phyloP scores from a whole-genome alignment of 2,113 vertebrate species.

The Nibea albiflora region DNA sequence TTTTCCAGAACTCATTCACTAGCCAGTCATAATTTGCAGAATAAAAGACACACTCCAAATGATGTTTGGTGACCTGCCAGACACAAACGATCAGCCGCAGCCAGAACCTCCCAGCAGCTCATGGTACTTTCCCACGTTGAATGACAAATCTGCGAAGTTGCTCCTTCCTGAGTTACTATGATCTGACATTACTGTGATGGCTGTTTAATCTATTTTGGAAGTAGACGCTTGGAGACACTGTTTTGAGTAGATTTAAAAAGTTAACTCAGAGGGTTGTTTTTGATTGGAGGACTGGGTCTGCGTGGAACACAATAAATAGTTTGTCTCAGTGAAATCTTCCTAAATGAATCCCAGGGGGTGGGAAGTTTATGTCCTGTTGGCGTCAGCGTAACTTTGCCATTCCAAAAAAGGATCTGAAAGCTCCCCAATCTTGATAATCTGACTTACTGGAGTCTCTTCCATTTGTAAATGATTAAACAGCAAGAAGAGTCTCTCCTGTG shows the following conservation, averaged over 20 bases:
- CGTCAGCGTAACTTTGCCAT: background rate
- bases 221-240: background rate
- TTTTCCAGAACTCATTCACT: slow-evolving; percentile 2
- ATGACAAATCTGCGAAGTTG: slow-evolving; percentile 1
- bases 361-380: background rate
- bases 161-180: background rate
- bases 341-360: background rate
- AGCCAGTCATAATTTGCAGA: slow-evolving; percentile 1
- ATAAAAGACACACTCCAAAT: background rate
- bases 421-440: background rate
- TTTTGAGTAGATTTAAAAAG: background rate
- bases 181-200: slow-evolving; percentile 6
- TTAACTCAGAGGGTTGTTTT: background rate
- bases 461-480: slow-evolving; percentile 57
- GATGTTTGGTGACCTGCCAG: slow-evolving; percentile 10
- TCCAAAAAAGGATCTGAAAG: slow-evolving; percentile 3
- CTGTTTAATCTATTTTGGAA: slow-evolving; percentile 6
- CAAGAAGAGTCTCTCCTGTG: background rate
- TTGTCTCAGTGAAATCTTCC: slow-evolving; percentile 7
- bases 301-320: background rate
- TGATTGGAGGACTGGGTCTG: background rate
- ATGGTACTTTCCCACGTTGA: slow-evolving; percentile 14
- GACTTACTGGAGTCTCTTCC: slow-evolving; percentile 2
- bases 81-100: background rate
- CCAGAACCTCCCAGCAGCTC: background rate